Conservation (phyloP, 1,140 invertebrate genomes). For the Atta texana region DNA sequence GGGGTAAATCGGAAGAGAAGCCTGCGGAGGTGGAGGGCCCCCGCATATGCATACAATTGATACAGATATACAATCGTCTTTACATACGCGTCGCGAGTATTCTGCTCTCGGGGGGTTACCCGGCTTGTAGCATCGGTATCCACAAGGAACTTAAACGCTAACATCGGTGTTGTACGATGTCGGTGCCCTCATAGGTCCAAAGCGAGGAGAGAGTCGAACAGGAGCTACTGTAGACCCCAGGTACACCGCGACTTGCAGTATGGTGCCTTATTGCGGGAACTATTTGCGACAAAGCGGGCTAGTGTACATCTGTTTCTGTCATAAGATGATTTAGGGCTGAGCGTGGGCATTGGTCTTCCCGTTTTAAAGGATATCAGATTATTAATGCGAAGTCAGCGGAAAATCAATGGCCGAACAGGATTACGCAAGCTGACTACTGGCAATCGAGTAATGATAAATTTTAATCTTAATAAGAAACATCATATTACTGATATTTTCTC, state of each 20-base stretch:
- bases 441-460: neutral
- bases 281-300: constrained; percentile 82
- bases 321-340: constrained; percentile 82
- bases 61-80: constrained; percentile 86
- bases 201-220: constrained; percentile 54
- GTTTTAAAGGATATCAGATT: constrained; percentile 61
- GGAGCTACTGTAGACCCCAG: constrained; percentile 56
- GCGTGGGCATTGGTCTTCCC: constrained; percentile 67
- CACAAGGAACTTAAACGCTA: constrained; percentile 55
- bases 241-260: constrained; percentile 75
- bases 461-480: neutral
- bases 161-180: constrained; percentile 71
- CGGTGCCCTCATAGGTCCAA: constrained; percentile 69
- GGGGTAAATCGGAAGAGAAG: constrained; percentile 17
- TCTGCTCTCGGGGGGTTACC: constrained; percentile 62
- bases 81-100: constrained; percentile 76
- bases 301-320: constrained; percentile 85
- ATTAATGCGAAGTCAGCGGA: constrained; percentile 12
- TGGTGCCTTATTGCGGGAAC: constrained; percentile 82
- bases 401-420: neutral
- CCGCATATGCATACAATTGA: constrained; percentile 86
- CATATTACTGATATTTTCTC: neutral
- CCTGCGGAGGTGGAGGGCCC: constrained; percentile 23
- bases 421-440: neutral
- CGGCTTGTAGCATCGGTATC: neutral